Percentiles rank a stretch among this genome's conserved stretches.
phyloP scores from a whole-genome alignment of 2,888 invertebrate species.

The Drosophila pullipes region DNA sequence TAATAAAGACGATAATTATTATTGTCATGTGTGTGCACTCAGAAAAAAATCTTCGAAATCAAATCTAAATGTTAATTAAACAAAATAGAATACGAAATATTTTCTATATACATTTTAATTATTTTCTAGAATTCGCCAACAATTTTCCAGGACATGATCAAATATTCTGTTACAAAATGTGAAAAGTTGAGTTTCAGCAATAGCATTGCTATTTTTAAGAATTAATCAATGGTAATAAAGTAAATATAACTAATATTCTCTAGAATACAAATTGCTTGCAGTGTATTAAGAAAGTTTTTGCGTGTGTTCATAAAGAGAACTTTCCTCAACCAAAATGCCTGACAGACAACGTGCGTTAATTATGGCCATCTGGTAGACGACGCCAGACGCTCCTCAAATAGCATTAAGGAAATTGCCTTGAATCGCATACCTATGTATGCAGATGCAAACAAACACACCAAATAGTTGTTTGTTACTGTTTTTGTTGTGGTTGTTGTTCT shows the following conservation, averaged over 20 bases:
- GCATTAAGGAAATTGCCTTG: constrained; percentile 78
- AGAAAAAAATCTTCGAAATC: not conserved
- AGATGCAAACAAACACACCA: constrained; percentile 11
- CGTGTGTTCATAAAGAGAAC: constrained; percentile 36
- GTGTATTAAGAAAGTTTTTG: constrained; percentile 39
- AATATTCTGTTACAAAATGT: not conserved
- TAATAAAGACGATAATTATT: constrained; percentile 80
- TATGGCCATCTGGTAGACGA: constrained; percentile 73
- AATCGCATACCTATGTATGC: constrained; percentile 68
- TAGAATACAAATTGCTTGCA: not conserved
- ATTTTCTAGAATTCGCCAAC: not conserved
- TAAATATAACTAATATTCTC: not conserved
- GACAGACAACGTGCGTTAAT: constrained; percentile 77
- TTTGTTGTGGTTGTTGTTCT: constrained; percentile 35
- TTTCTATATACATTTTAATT: not conserved
- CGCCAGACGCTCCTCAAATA: constrained; percentile 64
- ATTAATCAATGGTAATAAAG: not conserved
- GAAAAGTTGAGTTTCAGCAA: not conserved
- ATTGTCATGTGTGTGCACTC: constrained; percentile 70
- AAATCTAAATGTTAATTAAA: not conserved
- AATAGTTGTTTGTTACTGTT: constrained; percentile 53
- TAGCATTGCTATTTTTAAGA: not conserved
- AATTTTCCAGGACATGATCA: not conserved
- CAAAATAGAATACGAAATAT: not conserved
- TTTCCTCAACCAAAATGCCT: constrained; percentile 24